Percentiles rank a stretch among this genome's conserved stretches.
phyloP scores from a whole-genome alignment of 2,113 vertebrate species.

The Phaetusa simplex region DNA sequence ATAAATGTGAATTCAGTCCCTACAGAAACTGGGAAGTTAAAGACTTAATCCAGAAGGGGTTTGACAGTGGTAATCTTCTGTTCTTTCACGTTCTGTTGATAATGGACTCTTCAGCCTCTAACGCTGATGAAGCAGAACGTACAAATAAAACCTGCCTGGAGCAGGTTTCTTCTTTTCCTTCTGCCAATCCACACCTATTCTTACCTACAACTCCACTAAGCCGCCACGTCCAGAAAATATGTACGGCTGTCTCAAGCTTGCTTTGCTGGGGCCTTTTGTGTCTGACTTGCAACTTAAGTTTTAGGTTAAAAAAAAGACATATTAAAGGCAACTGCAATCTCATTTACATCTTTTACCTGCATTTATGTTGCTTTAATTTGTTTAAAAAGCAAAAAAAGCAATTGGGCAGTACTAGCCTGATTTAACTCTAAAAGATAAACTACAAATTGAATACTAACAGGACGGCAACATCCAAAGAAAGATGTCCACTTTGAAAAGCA shows the following conservation, averaged over 20 bases:
- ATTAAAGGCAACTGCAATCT: not conserved
- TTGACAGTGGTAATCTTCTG: not conserved
- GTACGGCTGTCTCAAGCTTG: not conserved
- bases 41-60: not conserved
- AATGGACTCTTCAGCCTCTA: not conserved
- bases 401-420: not conserved
- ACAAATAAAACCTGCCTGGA: not conserved
- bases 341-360: not conserved
- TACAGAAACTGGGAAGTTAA: not conserved
- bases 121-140: not conserved
- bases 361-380: not conserved
- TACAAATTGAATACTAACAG: not conserved
- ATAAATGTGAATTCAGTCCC: not conserved
- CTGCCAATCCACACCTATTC: not conserved
- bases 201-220: not conserved
- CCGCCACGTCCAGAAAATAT: not conserved
- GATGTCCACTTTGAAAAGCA: not conserved
- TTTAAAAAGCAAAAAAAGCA: too few species aligned
- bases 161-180: not conserved
- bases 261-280: not conserved
- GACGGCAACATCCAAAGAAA: not conserved
- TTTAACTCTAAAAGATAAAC: not conserved
- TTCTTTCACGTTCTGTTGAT: not conserved
- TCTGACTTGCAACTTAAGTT: not conserved
- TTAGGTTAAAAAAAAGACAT: not conserved